Evolutionary conservation across 2,888 invertebrate species (phyloP).

Genomic region (Mythimna pallens): DNA sequence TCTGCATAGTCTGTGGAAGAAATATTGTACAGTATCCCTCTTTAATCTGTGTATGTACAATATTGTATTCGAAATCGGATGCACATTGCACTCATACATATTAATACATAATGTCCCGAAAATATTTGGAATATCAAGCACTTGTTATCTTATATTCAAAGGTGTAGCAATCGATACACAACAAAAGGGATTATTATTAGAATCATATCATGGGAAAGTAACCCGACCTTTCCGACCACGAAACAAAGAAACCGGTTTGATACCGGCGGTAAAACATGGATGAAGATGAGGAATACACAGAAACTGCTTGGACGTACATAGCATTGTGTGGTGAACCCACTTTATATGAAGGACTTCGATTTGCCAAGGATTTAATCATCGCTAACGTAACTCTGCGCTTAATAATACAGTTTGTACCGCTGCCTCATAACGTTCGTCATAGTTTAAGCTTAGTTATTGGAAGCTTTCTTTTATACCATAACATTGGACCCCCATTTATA

Average conservation of each 20-base stretch:
- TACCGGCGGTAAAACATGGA: constrained; percentile 73
- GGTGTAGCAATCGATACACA: constrained; percentile 4
- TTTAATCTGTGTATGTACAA: too few species aligned
- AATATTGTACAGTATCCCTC: too few species aligned
- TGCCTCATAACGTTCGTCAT: constrained; percentile 86
- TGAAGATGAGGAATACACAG: constrained; percentile 82
- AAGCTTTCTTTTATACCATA: constrained; percentile 83
- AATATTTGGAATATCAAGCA: neutral
- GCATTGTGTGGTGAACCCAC: constrained; percentile 86
- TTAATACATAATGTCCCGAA: constrained; percentile 36
- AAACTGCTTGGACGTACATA: constrained; percentile 83
- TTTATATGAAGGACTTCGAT: constrained; percentile 85
- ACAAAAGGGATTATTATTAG: neutral
- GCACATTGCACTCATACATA: constrained; percentile 1
- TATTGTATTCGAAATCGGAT: too few species aligned
- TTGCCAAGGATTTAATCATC: constrained; percentile 87
- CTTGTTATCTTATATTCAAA: neutral
- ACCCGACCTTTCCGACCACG: neutral
- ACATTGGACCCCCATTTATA: constrained; percentile 82
- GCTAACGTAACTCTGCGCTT: constrained; percentile 84
- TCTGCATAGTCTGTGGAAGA: too few species aligned
- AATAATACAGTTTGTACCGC: constrained; percentile 81
- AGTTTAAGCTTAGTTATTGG: constrained; percentile 85
- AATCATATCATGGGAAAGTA: constrained; percentile 29
- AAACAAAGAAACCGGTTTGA: constrained; percentile 39